Evolutionary conservation across 2,797 vertebrate genomes (phyloP).

Genomic region (Miichthys miiuy): DNA sequence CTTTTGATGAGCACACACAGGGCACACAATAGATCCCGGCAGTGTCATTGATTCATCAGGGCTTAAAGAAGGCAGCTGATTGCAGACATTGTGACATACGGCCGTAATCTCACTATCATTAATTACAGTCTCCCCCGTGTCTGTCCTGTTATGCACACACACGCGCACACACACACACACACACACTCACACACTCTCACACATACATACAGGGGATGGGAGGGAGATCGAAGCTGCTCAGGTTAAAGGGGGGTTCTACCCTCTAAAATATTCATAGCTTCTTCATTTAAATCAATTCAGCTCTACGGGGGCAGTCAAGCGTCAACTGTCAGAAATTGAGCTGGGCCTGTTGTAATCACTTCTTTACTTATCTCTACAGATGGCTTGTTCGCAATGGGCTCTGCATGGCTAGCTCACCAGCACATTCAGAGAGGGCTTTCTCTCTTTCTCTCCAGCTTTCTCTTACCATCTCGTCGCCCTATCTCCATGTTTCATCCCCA

Average conservation of each 20-base stretch:
- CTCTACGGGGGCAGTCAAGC: constrained; percentile 77
- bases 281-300: constrained; percentile 87
- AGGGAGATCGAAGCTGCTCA: constrained; percentile 69
- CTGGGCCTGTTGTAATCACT: constrained; percentile 83
- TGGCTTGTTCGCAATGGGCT: constrained; percentile 79
- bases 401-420: constrained; percentile 78
- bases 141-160: constrained; percentile 16
- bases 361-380: constrained; percentile 85
- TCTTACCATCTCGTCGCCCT: constrained; percentile 50
- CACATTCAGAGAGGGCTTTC: constrained; percentile 46
- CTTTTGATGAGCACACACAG: constrained; percentile 79
- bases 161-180: constrained; percentile 10
- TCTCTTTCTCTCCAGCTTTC: constrained; percentile 18
- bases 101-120: constrained; percentile 80
- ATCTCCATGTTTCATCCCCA: constrained; percentile 76
- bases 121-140: constrained; percentile 73
- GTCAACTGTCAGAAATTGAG: constrained; percentile 84
- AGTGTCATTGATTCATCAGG: constrained; percentile 77
- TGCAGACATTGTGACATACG: constrained; percentile 74
- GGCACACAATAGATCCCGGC: constrained; percentile 70
- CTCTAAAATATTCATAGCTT: constrained; percentile 87
- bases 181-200: constrained; percentile 17
- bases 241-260: constrained; percentile 72
- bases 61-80: constrained; percentile 76
- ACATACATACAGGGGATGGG: constrained; percentile 26